Base-by-base conservation (phyloP, 2,113 vertebrate species). In the Pardalotus punctatus region DNA sequence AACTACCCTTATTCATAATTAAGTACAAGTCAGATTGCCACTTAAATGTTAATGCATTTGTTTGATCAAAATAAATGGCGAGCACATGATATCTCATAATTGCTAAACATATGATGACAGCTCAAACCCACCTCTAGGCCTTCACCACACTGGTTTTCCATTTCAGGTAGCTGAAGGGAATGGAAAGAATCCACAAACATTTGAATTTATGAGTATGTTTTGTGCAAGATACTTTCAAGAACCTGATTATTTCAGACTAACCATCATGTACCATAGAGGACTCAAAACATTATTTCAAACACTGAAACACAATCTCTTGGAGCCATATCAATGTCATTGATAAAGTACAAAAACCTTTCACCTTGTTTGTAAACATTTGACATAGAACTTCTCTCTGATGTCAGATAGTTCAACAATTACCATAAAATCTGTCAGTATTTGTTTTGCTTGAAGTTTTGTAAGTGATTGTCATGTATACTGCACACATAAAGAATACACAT, bases 91-190 rank as follows among this genome's bases (percentile, higher is more conserved):
- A 2, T 62, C 60, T 95, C 35, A 19, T 74, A 91, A 73, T 8
- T 38, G 14, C 18, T 27, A 80, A 86, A 78, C 1, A 8, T 33
- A 77, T 27, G 9, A 66, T 53, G 25, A 86, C 14, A 93, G 56
- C 18, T 81, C 38, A 92, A 65, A 77, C 42, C 28, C 20, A 70
- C n/a, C 31, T 74, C 43, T 81, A 72, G 50, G 27, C 25, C 82
- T 69, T 84, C 76, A 72, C 81, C 43, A 79, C 22, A 64, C 11
- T 48, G 23, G 43, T 72, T 74, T 93, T 81, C 35, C 43, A 60
- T 60, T 94, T 85, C 57, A 90, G 48, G 53, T 53, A 71, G 73
- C 53, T 90, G 78, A 95, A 91, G 19, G 33, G 48, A 86, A 84
- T 35, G 15, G 29, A 88, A 29, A 90, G 8, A 94, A 87, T 60